Evolutionary conservation across 2,113 vertebrate species (phyloP).

Genomic region (Triplophysa rosa): DNA sequence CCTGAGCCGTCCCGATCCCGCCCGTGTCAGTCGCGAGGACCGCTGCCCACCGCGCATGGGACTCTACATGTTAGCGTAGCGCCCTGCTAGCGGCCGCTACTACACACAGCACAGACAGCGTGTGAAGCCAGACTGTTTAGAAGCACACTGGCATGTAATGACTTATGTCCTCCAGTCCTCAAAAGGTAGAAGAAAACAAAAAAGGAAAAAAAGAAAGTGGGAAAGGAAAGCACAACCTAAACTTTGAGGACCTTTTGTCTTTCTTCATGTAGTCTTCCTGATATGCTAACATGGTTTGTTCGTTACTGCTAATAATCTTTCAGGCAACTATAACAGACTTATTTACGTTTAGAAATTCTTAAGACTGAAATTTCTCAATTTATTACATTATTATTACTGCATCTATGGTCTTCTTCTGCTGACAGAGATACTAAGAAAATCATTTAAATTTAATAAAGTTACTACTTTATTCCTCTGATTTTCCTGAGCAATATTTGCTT

Average conservation of each 20-base stretch:
- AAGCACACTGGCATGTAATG: slow-evolving; percentile 75
- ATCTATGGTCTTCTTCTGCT: background rate
- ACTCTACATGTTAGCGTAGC: slow-evolving; percentile 68
- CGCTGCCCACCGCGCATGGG: slow-evolving; percentile 64
- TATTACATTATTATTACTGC: background rate
- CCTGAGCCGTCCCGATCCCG: slow-evolving; percentile 72
- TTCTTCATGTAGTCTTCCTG: background rate
- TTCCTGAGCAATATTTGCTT: background rate
- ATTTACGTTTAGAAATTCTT: background rate
- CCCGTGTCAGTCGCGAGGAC: slow-evolving; percentile 74
- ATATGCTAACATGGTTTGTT: background rate
- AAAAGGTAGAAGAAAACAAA: slow-evolving; percentile 61
- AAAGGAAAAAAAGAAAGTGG: slow-evolving; percentile 50
- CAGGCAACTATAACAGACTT: background rate
- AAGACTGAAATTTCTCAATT: slow-evolving; percentile 1
- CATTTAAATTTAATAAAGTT: background rate
- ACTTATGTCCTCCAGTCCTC: slow-evolving; percentile 71
- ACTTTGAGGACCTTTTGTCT: slow-evolving; percentile 71
- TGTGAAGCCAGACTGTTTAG: slow-evolving; percentile 72
- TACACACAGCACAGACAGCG: slow-evolving; percentile 74
- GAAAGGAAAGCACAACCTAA: slow-evolving; percentile 78
- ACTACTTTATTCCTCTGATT: background rate
- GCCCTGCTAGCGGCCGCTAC: slow-evolving; percentile 72
- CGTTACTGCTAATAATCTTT: background rate
- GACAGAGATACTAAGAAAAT: background rate